phyloP scores from a whole-genome alignment of 2,797 vertebrate genomes.

The Spinus olivaceus region DNA sequence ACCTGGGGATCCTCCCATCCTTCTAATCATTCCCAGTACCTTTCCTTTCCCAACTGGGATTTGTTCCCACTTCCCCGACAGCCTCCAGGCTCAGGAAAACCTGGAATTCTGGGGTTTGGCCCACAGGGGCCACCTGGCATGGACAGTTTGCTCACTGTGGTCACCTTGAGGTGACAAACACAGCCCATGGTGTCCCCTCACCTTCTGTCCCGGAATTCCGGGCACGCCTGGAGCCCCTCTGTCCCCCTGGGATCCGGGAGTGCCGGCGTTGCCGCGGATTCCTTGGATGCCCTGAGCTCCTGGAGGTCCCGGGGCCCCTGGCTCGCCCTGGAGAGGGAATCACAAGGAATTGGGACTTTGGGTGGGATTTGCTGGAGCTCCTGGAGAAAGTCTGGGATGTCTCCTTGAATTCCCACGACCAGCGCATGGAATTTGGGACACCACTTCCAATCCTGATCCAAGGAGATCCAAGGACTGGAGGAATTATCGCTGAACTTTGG shows the following conservation, averaged over 20 bases:
- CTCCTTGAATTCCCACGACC: neutral
- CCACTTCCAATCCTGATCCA: accelerated
- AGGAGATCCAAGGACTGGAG: neutral
- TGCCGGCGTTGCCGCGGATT: conserved; percentile 81
- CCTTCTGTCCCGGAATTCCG: conserved; percentile 80
- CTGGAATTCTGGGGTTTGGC: neutral
- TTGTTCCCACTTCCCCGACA: neutral
- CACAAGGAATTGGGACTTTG: neutral
- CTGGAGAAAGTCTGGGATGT: neutral
- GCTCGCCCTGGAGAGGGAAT: conserved; percentile 78
- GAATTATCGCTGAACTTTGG: no score
- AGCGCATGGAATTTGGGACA: accelerated
- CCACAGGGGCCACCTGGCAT: accelerated
- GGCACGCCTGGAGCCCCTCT: conserved; percentile 77
- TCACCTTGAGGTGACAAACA: neutral
- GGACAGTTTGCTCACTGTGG: accelerated
- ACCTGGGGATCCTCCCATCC: neutral
- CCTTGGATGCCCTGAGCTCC: conserved; percentile 90
- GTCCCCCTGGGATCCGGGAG: conserved; percentile 78
- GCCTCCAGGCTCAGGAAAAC: neutral
- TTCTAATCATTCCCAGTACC: neutral
- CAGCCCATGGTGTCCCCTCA: neutral
- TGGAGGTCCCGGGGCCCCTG: conserved; percentile 80
- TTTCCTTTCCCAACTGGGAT: neutral
- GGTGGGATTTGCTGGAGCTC: neutral